phyloP scores from a whole-genome alignment of 2,888 invertebrate genomes.

The Drosophila kokeensis region DNA sequence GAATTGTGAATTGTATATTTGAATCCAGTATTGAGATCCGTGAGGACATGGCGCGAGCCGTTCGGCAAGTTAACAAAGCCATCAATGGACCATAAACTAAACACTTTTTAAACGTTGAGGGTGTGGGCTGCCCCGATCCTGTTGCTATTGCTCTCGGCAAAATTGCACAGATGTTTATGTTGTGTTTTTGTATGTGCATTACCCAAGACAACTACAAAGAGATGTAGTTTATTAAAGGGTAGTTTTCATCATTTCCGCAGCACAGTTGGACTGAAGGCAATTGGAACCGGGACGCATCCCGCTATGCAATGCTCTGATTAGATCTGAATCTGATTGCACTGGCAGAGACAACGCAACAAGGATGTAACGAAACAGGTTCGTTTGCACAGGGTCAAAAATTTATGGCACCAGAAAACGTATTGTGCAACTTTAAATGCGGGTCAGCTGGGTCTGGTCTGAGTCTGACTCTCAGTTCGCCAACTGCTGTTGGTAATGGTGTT shows the following conservation, averaged over 20 bases:
- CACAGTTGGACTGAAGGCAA: slow-evolving; percentile 71
- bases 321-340: slow-evolving; percentile 73
- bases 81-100: slow-evolving; percentile 85
- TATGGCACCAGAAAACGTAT: slow-evolving; percentile 84
- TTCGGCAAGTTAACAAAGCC: slow-evolving; percentile 83
- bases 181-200: slow-evolving; percentile 22
- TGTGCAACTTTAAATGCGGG: slow-evolving; percentile 83
- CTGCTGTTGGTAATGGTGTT: slow-evolving; percentile 57
- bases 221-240: slow-evolving; percentile 82
- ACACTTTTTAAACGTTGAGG: slow-evolving; percentile 81
- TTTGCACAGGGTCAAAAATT: slow-evolving; percentile 65
- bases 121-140: slow-evolving; percentile 36
- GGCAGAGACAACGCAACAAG: slow-evolving; percentile 42
- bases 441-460: slow-evolving; percentile 39
- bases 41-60: slow-evolving; percentile 52
- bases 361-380: slow-evolving; percentile 65
- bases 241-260: slow-evolving; percentile 83
- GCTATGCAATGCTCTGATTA: slow-evolving; percentile 75
- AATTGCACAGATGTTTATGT: slow-evolving; percentile 81
- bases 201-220: slow-evolving; percentile 36
- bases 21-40: slow-evolving; percentile 54
- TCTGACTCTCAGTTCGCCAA: slow-evolving; percentile 35
- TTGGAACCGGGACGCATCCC: slow-evolving; percentile 63
- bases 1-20: slow-evolving; percentile 29
- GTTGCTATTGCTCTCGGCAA: slow-evolving; percentile 39